Conservation (phyloP, 2,888 invertebrate genomes). For the Orthosia cruda region DNA sequence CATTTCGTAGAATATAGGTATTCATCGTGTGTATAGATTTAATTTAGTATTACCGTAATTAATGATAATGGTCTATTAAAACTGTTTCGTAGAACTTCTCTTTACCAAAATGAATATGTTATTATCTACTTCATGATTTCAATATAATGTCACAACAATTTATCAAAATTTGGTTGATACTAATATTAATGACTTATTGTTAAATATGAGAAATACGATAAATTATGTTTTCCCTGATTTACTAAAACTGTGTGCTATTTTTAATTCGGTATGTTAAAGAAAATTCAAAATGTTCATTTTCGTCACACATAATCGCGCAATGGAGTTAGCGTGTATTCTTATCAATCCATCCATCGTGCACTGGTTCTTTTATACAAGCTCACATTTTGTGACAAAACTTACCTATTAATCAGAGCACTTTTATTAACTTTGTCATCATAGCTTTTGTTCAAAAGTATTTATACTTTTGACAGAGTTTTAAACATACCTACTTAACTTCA, state of each 20-base stretch:
- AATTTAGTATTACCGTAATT: too few relatives aligned
- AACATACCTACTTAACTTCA: neutral
- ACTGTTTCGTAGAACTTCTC: neutral
- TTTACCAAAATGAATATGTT: neutral
- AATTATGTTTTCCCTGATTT: too few relatives aligned
- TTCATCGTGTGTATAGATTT: neutral
- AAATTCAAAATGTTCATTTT: neutral
- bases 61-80: neutral
- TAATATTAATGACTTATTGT: neutral
- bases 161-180: too few relatives aligned
- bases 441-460: neutral
- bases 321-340: neutral
- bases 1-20: neutral
- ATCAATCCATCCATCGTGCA: too few relatives aligned
- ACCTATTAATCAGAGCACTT: too few relatives aligned
- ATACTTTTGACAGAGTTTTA: neutral
- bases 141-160: neutral
- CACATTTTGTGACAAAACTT: neutral
- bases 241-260: neutral
- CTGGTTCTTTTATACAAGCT: neutral
- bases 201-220: too few relatives aligned
- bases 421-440: too few relatives aligned
- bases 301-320: neutral
- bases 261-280: too few relatives aligned
- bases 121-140: neutral